Base-by-base conservation (phyloP, 2,113 vertebrate species). In the Coregonus clupeaformis region DNA sequence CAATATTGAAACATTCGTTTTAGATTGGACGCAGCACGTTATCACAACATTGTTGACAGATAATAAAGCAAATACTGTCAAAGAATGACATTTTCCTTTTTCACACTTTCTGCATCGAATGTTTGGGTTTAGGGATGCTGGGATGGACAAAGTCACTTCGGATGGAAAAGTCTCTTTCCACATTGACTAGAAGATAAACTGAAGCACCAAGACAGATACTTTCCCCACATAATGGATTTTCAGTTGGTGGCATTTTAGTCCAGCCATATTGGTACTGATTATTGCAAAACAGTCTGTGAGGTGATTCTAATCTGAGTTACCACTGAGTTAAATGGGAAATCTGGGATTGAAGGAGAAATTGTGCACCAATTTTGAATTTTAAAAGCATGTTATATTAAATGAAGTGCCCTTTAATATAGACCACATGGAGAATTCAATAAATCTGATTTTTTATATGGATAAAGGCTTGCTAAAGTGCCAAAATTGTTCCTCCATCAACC, bases 71-170 rank as follows among this genome's bases (percentile, higher is more conserved):
- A 85, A 81, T 36, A 55, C 59, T 85, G 85, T 88, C 83, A 16
- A 88, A 84, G 85, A 81, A 71, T 89, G 85, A 87, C 87, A 88
- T 90, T 89, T 52, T 87, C 68, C 71, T 80, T 65, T 76, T 62
- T 72, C 72, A 45, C 74, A 57, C 4, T 78, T 82, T 49, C 76
- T 85, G 80, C 80, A 66, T 62, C 47, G 9, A 14, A 7, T 5
- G 13, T 64, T 12, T 36, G 75, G 64, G 79, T 86, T 55, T 75
- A 79, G 83, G 68, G 67, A 77, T 52, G 18, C 12, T 6, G 2
- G 36, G 36, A 7, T 36, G 32, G 84, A 84, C 82, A 88, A 87
- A 84, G 84, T 86, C 80, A 30, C 22, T 68, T 55, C 75, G 68
- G 47, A 16, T 49, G 47, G 47, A 84, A 81, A 11, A 81, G 73